These are phyloP conservation scores for Lagorchestes hirsutus DNA, from an alignment of 2,797 vertebrate species.

Conservation along the genomic window DNA sequence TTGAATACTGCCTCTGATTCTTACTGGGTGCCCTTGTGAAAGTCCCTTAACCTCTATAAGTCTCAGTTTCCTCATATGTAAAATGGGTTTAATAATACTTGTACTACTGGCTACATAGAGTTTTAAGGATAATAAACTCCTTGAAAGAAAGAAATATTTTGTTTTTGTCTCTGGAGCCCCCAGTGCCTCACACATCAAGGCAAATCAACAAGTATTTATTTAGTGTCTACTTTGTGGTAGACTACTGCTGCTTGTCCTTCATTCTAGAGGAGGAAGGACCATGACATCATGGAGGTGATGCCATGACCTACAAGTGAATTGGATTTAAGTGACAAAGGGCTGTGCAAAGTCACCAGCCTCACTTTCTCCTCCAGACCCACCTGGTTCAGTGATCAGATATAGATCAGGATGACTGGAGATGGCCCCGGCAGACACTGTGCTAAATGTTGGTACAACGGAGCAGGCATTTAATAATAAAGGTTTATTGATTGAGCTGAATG, in stretches of 20 bases:
- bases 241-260: too few relatives aligned
- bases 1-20: background rate
- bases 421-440: background rate
- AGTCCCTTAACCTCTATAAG: background rate
- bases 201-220: background rate
- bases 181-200: background rate
- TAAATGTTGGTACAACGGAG: background rate
- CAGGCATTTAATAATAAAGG: background rate
- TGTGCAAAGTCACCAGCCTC: too few relatives aligned
- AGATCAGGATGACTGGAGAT: too few relatives aligned
- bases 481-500: background rate
- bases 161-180: background rate
- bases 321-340: too few relatives aligned
- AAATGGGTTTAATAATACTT: background rate
- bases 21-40: background rate
- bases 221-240: background rate
- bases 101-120: background rate
- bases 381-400: too few relatives aligned
- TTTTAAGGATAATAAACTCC: background rate
- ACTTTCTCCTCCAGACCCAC: too few relatives aligned
- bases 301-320: too few relatives aligned
- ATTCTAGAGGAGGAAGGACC: too few relatives aligned
- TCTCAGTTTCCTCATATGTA: background rate
- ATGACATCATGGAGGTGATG: too few relatives aligned
- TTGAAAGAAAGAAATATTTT: background rate